Evolutionary conservation across 2,797 vertebrate genomes (phyloP), one percentile per base, ranked within the genome.

Genomic region (Sebastes hubbsi): DNA sequence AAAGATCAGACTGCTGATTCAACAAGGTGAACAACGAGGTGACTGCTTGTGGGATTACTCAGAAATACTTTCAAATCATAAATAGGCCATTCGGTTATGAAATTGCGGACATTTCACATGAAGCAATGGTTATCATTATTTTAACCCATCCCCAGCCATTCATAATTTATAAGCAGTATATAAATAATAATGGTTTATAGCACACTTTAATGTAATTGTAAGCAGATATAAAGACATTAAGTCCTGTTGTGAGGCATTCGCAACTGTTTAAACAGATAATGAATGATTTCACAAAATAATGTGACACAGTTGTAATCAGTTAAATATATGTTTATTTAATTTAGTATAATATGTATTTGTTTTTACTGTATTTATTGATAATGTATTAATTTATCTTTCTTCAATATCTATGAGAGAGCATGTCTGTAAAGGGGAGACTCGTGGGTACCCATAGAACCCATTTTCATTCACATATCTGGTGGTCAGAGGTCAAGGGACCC

Each of bases 71-170:
- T 73, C 3, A 46, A 52, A 72, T 66, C 20, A 32, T 27, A 60
- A 69, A 58, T 8, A 73, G 32, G 38, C 3, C 9, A 34, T 22
- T 20, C 32, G 24, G 34, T 79, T 80, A 46, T 68, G 71, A 75
- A 74, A 80, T 59, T 16, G 9, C 34, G 46, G 32, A 78, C 4
- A 64, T 78, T 83, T 84, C 8, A 16, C 20, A 46, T 8, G 4
- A 68, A 54, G 7, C 59, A 18, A 58, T 54, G 27, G 6, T 6
- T 24, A 9, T 30, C 2, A 58, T 42, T 24, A 24, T 68, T 24
- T 65, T 2, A 22, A 56, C 8, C 6, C 27, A 29, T 1, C 8
- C 8, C 8, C 62, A 20, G 14, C n/a, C 12, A 71, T 65, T 36
- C 30, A 16, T 6, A 25, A 22, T 61, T 34, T 61, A 32, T 6